phyloP scores from a whole-genome alignment of 2,797 vertebrate genomes.

The Echeneis naucrates region DNA sequence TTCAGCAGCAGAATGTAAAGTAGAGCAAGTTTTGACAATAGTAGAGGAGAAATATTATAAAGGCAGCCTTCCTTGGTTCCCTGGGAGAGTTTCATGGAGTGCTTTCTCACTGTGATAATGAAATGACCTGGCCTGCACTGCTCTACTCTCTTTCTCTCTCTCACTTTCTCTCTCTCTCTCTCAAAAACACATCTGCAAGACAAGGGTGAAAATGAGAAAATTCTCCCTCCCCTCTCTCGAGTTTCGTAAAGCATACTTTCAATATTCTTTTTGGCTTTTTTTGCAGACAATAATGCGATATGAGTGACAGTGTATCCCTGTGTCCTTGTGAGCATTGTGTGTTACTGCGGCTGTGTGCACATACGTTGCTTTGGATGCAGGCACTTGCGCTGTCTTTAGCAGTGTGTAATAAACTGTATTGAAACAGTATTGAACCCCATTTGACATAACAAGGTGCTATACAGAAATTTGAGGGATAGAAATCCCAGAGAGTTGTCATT shows the following conservation, averaged over 20 bases:
- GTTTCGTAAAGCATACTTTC: conserved; percentile 77
- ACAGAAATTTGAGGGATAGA: conserved; percentile 54
- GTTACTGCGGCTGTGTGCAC: conserved; percentile 19
- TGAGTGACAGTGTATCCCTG: conserved; percentile 44
- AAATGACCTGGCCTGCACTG: conserved; percentile 81
- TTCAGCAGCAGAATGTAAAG: conserved; percentile 72
- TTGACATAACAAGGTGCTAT: conserved; percentile 66
- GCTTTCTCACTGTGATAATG: conserved; percentile 84
- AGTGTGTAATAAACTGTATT: conserved; percentile 67
- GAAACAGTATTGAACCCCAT: conserved; percentile 64
- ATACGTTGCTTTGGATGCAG: conserved; percentile 19
- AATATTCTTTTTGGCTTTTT: conserved; percentile 79
- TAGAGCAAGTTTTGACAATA: conserved; percentile 74
- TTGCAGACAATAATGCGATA: conserved; percentile 59
- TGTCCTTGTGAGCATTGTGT: conserved; percentile 48
- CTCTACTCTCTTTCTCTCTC: conserved; percentile 62
- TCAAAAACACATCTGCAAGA: conserved; percentile 78
- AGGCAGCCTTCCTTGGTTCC: conserved; percentile 71
- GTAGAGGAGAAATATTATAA: conserved; percentile 69
- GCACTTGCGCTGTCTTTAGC: conserved; percentile 23
- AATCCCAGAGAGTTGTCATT: conserved; percentile 67
- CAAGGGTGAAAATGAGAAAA: conserved; percentile 81
- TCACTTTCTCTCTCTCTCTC: conserved; percentile 61
- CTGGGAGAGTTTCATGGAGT: conserved; percentile 78
- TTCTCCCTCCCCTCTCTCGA: conserved; percentile 74